phyloP scores from a whole-genome alignment of 2,113 vertebrate genomes.

The Gymnobelideus leadbeateri region DNA sequence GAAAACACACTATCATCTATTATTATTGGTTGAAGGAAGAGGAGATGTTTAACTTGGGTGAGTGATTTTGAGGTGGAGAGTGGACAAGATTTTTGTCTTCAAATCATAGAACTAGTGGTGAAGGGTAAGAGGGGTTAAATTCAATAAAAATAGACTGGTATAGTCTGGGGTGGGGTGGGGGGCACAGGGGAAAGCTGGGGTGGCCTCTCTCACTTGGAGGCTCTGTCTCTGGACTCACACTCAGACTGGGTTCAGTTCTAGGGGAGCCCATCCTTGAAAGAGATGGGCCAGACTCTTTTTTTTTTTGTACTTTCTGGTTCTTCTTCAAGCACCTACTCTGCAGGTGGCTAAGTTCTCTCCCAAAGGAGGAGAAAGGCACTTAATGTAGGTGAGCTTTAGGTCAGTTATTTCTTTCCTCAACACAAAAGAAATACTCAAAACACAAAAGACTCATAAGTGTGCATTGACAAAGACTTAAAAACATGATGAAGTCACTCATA shows the following conservation, averaged over 20 bases:
- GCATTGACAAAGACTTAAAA: slow-evolving; percentile 1
- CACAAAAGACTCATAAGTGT: not conserved
- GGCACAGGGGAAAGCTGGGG: not conserved
- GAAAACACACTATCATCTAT: not conserved
- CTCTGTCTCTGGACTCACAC: not conserved
- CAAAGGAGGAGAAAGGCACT: not conserved
- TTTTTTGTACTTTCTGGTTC: not conserved
- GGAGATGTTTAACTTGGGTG: not conserved
- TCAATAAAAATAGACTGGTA: not conserved
- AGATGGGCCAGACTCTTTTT: not conserved
- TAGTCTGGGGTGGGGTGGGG: not conserved
- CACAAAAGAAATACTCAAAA: not conserved
- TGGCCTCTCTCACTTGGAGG: not conserved
- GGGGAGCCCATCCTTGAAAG: not conserved
- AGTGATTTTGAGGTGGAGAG: not conserved
- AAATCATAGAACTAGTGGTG: not conserved
- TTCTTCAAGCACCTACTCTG: not conserved
- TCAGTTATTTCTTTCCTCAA: not conserved
- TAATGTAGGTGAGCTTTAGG: not conserved
- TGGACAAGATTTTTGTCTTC: not conserved
- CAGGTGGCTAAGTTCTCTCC: not conserved
- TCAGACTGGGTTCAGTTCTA: not conserved
- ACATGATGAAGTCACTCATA: not conserved
- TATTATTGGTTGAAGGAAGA: not conserved
- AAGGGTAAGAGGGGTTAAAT: not conserved